Evolutionary conservation across 1,140 invertebrate genomes (phyloP).

Genomic region (Atta colombica): DNA sequence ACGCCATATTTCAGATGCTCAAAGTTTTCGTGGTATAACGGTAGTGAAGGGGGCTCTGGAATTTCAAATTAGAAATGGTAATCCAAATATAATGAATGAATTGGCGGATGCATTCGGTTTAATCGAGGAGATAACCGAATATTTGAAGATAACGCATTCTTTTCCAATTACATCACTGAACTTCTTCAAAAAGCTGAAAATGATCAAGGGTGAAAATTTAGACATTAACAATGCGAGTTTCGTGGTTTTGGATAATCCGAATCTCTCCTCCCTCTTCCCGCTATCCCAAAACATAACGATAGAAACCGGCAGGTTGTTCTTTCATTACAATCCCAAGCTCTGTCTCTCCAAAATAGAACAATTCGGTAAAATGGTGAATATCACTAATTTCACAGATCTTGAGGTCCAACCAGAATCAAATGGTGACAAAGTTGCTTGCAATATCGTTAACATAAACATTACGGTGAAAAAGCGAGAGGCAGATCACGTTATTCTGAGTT

Average conservation of each 20-base stretch:
- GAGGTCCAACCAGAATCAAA: conserved; percentile 90
- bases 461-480: conserved; percentile 82
- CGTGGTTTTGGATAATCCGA: conserved; percentile 86
- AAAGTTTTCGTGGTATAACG: conserved; percentile 87
- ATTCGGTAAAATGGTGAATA: conserved; percentile 85
- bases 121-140: conserved; percentile 88
- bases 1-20: conserved; percentile 79
- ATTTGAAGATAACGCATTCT: conserved; percentile 88
- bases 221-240: conserved; percentile 86
- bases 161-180: conserved; percentile 88
- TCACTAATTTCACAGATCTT: conserved; percentile 81
- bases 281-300: conserved; percentile 86
- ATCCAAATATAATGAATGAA: conserved; percentile 87
- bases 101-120: conserved; percentile 88
- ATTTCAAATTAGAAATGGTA: conserved; percentile 88
- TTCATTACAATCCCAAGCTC: conserved; percentile 93
- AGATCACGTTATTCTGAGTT: conserved; percentile 84
- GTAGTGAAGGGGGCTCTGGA: conserved; percentile 88
- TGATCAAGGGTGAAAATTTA: conserved; percentile 87
- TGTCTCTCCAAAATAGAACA: conserved; percentile 90
- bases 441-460: conserved; percentile 85
- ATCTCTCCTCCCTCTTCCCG: conserved; percentile 77
- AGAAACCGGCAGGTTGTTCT: conserved; percentile 88
- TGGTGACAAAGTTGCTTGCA: conserved; percentile 91
- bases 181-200: conserved; percentile 88